These are phyloP conservation scores for Tinea trinotella DNA, from an alignment of 2,888 invertebrate genomes.

Conservation along the genomic window DNA sequence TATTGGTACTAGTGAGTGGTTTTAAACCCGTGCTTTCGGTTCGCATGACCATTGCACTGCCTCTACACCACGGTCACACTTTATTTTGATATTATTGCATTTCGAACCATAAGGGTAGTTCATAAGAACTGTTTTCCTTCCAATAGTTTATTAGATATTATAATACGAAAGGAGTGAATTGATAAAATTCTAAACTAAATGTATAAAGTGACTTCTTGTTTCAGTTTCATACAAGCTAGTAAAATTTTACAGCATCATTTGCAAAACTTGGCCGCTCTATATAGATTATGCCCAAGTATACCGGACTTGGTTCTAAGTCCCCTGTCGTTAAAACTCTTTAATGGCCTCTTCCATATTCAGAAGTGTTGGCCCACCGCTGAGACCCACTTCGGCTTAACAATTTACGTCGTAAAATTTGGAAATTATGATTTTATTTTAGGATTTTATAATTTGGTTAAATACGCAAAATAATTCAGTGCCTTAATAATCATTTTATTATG, in stretches of 20 bases:
- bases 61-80: no score
- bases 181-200: no score
- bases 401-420: constrained; percentile 33
- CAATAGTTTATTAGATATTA: no score
- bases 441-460: background rate
- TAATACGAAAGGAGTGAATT: no score
- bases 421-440: background rate
- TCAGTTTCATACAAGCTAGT: background rate
- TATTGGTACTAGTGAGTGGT: no score
- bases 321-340: constrained; percentile 46
- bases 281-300: constrained; percentile 31
- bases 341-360: constrained; percentile 39
- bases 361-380: constrained; percentile 29
- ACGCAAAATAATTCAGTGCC: background rate
- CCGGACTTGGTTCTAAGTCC: constrained; percentile 34
- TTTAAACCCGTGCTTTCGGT: no score
- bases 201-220: background rate
- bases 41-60: no score
- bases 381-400: constrained; percentile 31
- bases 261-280: constrained; percentile 28
- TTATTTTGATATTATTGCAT: no score
- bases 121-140: no score
- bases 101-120: no score
- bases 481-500: no score
- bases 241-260: constrained; percentile 27